A percentile compares a stretch with the other conserved stretches of the same genome.
Evolutionary conservation across 2,797 vertebrate species (phyloP).

Genomic region (Sebastiscus tertius): DNA sequence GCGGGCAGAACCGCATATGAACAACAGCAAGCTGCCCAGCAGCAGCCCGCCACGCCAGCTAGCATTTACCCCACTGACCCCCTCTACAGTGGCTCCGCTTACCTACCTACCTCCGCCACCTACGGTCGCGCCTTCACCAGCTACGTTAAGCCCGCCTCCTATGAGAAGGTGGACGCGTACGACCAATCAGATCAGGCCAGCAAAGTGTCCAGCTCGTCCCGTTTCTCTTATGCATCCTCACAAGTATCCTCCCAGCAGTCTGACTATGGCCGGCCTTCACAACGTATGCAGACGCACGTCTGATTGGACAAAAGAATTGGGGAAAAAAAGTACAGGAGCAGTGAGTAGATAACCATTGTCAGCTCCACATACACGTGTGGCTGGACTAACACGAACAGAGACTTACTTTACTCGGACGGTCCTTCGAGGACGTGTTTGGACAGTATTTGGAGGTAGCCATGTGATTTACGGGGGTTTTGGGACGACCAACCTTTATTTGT

Average conservation of each 20-base stretch:
- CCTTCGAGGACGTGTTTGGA: constrained; percentile 60
- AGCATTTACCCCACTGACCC: constrained; percentile 82
- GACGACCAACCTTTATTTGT: constrained; percentile 58
- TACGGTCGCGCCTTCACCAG: constrained; percentile 90
- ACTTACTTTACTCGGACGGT: constrained; percentile 57
- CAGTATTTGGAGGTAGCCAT: constrained; percentile 49
- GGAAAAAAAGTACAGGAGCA: constrained; percentile 35
- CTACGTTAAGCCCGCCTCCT: constrained; percentile 88
- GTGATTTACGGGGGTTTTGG: constrained; percentile 46
- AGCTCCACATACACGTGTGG: constrained; percentile 51
- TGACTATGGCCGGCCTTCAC: constrained; percentile 87
- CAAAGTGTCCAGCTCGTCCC: constrained; percentile 85
- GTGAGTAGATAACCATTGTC: constrained; percentile 52
- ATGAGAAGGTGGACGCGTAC: constrained; percentile 86
- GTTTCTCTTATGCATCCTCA: constrained; percentile 89
- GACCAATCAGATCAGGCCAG: constrained; percentile 88
- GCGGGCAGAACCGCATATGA: constrained; percentile 82
- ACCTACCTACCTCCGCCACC: constrained; percentile 82
- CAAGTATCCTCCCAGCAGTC: constrained; percentile 88
- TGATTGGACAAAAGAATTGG: constrained; percentile 72
- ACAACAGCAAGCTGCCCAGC: constrained; percentile 80
- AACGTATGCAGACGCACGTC: constrained; percentile 94
- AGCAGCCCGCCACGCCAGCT: constrained; percentile 72
- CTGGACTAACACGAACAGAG: constrained; percentile 69
- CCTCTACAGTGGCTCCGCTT: constrained; percentile 82